A percentile compares a stretch with the other conserved stretches of the same genome.
Evolutionary conservation across 1,140 invertebrate species (phyloP).

Genomic region (Zaprionus davidi): DNA sequence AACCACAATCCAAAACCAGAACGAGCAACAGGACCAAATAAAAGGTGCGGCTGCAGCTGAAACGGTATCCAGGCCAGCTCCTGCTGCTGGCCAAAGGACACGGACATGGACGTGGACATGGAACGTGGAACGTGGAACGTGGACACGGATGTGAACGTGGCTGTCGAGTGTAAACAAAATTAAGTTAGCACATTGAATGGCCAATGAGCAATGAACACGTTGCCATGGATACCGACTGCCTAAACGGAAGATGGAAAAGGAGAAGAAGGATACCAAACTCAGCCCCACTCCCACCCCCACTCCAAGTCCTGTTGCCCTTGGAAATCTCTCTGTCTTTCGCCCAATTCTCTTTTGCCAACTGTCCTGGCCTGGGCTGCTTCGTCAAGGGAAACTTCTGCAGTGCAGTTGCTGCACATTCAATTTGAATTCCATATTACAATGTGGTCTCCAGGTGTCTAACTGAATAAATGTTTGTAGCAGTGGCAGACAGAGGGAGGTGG

Average conservation of each 20-base stretch:
- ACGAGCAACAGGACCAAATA: slow-evolving; percentile 17
- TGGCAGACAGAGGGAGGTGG: not conserved
- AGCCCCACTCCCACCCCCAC: not conserved
- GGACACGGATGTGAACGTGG: not conserved
- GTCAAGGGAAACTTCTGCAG: not conserved
- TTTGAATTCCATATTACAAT: slow-evolving; percentile 30
- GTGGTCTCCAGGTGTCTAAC: slow-evolving; percentile 5
- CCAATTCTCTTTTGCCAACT: not conserved
- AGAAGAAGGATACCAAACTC: not conserved
- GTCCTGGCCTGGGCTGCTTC: not conserved
- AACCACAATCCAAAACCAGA: slow-evolving; percentile 25
- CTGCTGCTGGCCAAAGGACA: not conserved
- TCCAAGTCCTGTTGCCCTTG: too few species aligned
- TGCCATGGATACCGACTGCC: slow-evolving; percentile 19
- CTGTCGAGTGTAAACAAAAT: slow-evolving; percentile 55
- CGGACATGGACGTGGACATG: not conserved
- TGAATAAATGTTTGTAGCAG: slow-evolving; percentile 16
- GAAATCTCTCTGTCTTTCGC: not conserved
- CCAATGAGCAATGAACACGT: slow-evolving; percentile 51
- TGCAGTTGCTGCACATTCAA: slow-evolving; percentile 8
- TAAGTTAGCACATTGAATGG: slow-evolving; percentile 61
- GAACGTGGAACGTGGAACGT: not conserved
- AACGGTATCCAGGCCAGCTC: slow-evolving; percentile 7
- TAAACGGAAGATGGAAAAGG: not conserved
- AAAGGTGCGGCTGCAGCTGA: slow-evolving; percentile 23